Evolutionary conservation across 2,113 vertebrate species (phyloP).

Genomic region (Setophaga kirtlandii): DNA sequence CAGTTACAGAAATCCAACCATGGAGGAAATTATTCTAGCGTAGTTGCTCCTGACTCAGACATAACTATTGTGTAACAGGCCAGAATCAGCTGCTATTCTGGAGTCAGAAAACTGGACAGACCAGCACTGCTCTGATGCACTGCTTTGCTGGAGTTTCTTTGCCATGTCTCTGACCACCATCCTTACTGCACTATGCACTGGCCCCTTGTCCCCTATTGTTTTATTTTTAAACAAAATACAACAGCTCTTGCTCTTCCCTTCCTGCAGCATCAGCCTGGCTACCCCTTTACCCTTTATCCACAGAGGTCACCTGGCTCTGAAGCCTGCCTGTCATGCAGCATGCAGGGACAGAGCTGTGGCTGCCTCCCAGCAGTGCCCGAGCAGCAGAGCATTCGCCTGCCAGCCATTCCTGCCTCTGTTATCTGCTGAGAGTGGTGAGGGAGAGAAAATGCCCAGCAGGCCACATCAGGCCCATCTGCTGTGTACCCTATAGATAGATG

Average conservation of each 20-base stretch:
- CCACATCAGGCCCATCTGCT: background rate
- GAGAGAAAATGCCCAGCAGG: background rate
- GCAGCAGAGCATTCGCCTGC: background rate
- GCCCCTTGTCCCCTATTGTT: background rate
- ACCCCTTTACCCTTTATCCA: background rate
- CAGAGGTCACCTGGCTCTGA: background rate
- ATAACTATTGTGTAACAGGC: background rate
- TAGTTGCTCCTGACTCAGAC: background rate
- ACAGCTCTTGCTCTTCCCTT: background rate
- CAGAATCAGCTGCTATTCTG: background rate
- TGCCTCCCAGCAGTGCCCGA: background rate
- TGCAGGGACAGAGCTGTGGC: background rate
- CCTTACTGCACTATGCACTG: background rate
- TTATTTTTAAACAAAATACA: background rate
- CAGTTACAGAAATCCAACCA: background rate
- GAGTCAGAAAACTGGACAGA: background rate
- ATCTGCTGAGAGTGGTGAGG: background rate
- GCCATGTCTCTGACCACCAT: background rate
- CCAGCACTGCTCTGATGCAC: background rate
- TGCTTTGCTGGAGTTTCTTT: background rate
- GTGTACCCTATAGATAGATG: background rate
- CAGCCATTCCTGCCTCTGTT: accelerated
- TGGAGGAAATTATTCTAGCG: background rate
- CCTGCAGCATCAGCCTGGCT: background rate
- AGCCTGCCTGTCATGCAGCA: background rate